Base-by-base conservation (phyloP, 2,113 vertebrate genomes). In the Miniopterus natalensis region DNA sequence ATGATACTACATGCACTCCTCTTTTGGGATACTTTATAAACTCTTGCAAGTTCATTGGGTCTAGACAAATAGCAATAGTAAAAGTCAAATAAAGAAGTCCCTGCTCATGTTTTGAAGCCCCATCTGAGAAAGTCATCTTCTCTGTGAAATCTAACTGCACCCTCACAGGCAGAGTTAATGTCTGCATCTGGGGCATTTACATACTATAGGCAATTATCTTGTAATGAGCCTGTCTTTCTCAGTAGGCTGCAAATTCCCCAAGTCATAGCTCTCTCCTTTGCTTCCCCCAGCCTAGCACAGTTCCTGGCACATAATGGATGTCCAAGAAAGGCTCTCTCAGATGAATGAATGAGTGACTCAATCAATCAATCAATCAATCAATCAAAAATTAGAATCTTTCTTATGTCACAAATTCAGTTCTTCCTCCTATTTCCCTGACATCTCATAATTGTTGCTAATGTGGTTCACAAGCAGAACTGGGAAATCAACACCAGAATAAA, bases 401-500 rank as follows among this genome's bases (percentile, higher is more conserved):
- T 73, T 68, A 90, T 15, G 25, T 29, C 31, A 71, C 74, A 73
- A 92, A 66, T 81, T 92, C n/a, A 74, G 68, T 90, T 77, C 70
- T 42, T 94, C 59, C 73, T 96, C 96, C 84, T 96, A 29, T 97
- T 98, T 97, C 90, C 88, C 97, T 93, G 95, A 97, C 84, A 96
- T 84, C 95, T 97, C 47, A 88, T 97, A 98, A 90, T 97, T 97
- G 94, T 96, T 97, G 92, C 88, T 97, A 97, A 96, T 90, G 91
- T 14, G 71, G 49, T 79, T 97, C 95, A 94, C 97, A 98, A 88
- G 29, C 97, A 86, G 90, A 96, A 95, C 93, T 97, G 85, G 96
- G 96, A 98, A 98, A 97, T 98, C 98, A 98, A 98, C 95, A 97
- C 74, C 6, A 71, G 92, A 97, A 97, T 98, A 98, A 98, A 96